Evolutionary conservation across 2,113 vertebrate species (phyloP).

Genomic region (Emydocephalus ijimae): DNA sequence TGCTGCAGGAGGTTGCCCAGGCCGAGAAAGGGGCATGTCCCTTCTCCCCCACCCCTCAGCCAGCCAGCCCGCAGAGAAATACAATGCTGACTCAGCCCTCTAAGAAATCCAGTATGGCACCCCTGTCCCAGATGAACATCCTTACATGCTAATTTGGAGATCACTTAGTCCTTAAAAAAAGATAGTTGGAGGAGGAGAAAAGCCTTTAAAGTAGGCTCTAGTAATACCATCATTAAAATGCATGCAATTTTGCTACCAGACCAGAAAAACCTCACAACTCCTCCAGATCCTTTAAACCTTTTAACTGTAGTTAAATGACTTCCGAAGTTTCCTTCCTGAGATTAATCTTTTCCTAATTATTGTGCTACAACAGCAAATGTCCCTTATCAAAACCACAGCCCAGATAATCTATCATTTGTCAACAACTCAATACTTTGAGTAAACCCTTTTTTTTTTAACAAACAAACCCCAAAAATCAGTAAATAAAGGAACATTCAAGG

Average conservation of each 20-base stretch:
- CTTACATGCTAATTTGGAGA: not conserved
- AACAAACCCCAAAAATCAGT: not conserved
- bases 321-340: not conserved
- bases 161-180: not conserved
- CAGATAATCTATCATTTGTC: constrained; percentile 10
- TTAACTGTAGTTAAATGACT: not conserved
- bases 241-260: not conserved
- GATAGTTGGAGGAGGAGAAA: not conserved
- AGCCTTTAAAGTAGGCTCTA: not conserved
- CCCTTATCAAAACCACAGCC: not conserved
- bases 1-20: too few species aligned
- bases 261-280: not conserved
- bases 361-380: not conserved
- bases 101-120: too few species aligned
- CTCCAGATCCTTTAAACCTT: not conserved
- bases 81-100: too few species aligned
- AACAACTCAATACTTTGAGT: not conserved
- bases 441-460: not conserved
- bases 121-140: too few species aligned
- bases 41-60: too few species aligned
- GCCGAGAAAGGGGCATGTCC: too few species aligned
- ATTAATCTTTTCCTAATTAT: constrained; percentile 17
- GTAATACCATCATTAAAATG: not conserved
- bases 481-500: not conserved
- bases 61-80: too few species aligned